A percentile compares a stretch with the other conserved stretches of the same genome.
Evolutionary conservation across 2,797 vertebrate genomes (phyloP).

Genomic region (Characodon lateralis): DNA sequence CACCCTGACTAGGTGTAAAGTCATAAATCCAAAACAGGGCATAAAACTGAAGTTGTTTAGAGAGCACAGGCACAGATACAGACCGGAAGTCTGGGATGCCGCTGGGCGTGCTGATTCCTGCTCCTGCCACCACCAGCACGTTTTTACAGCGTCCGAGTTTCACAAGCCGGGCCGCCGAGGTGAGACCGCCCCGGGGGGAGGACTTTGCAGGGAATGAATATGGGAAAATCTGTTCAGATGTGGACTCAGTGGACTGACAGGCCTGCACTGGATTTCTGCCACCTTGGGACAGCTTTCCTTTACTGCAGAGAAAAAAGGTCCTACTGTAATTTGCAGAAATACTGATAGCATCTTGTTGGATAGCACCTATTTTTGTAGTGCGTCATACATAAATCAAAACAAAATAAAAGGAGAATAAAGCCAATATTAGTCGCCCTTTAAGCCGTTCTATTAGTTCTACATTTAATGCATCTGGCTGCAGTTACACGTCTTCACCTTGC

Average conservation of each 20-base stretch:
- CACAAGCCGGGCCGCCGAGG: conserved; percentile 79
- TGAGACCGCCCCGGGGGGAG: conserved; percentile 50
- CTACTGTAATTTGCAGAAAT: not conserved
- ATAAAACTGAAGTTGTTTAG: not conserved
- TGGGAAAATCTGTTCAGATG: not conserved
- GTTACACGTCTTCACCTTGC: conserved; percentile 63
- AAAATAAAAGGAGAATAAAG: not conserved
- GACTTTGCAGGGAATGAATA: conserved; percentile 25
- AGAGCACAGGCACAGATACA: not conserved
- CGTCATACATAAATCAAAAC: not conserved
- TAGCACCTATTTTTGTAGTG: not conserved
- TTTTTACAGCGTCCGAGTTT: conserved; percentile 79
- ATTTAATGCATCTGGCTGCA: not conserved
- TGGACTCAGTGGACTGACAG: conserved; percentile 26
- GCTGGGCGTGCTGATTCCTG: conserved; percentile 86
- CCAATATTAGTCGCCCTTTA: not conserved
- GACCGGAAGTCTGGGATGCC: conserved; percentile 83
- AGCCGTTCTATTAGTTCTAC: not conserved
- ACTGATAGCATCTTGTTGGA: not conserved
- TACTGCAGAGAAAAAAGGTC: conserved; percentile 42
- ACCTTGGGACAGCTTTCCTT: conserved; percentile 44
- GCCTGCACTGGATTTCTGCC: conserved; percentile 7
- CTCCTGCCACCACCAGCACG: conserved; percentile 83
- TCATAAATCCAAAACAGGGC: not conserved
- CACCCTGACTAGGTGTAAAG: not conserved